These are phyloP conservation scores for Ia io DNA, from an alignment of 2,113 vertebrate genomes.

Conservation along the genomic window DNA sequence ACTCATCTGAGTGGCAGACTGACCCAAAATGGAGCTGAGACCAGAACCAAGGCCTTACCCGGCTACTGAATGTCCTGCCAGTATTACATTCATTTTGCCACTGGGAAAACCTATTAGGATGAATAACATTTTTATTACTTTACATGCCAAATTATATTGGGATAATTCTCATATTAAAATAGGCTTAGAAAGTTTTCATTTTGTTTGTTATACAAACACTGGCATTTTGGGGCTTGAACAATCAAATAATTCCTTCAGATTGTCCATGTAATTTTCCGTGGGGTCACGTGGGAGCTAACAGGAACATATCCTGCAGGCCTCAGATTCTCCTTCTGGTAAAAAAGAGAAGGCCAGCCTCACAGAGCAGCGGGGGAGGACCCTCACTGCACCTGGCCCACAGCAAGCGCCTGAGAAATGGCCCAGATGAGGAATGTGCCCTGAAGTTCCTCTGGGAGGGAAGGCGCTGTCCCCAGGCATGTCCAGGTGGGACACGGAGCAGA, in stretches of 20 bases:
- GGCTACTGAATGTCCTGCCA: neutral
- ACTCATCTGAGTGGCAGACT: neutral
- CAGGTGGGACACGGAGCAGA: neutral
- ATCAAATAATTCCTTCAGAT: conserved; percentile 42
- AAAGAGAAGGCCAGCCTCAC: neutral
- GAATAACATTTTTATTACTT: conserved; percentile 60
- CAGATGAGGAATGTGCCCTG: neutral
- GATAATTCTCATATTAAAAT: conserved; percentile 54
- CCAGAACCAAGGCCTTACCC: neutral
- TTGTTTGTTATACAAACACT: conserved; percentile 49
- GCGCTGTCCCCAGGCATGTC: neutral
- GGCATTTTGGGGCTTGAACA: neutral
- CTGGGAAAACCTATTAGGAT: conserved; percentile 44
- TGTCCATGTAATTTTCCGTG: neutral
- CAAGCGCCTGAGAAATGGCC: neutral
- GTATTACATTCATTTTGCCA: conserved; percentile 14
- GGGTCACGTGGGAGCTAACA: neutral
- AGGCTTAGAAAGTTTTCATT: conserved; percentile 57
- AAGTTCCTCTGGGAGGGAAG: neutral
- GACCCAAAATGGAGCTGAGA: neutral
- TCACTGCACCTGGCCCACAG: neutral
- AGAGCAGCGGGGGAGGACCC: neutral
- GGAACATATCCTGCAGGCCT: neutral
- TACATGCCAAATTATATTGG: conserved; percentile 45
- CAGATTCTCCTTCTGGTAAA: neutral